Percentiles rank a stretch among this genome's conserved stretches.
Conservation (phyloP, 2,888 invertebrate species). For the Temnothorax unifasciatus region DNA sequence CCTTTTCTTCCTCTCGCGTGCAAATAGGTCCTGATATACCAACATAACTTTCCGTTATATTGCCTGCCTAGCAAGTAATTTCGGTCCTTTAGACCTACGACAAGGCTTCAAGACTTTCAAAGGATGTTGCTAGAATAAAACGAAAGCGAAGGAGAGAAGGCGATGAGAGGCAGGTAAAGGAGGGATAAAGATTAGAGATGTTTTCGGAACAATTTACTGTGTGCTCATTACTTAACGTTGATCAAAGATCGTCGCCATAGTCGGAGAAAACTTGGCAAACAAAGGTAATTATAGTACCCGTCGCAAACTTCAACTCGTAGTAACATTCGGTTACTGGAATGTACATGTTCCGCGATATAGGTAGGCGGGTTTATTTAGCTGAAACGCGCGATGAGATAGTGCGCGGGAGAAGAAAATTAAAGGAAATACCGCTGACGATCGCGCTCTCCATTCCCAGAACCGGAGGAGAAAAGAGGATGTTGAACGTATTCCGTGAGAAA, state of each 20-base stretch:
- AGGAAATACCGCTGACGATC: slow-evolving; percentile 23
- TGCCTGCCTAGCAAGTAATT: slow-evolving; percentile 77
- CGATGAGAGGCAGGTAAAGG: background rate
- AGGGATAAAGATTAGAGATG: slow-evolving; percentile 22
- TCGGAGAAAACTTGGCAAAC: background rate
- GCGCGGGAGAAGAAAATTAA: slow-evolving; percentile 39
- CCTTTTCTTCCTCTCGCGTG: slow-evolving; percentile 63
- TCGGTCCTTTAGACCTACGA: slow-evolving; percentile 76
- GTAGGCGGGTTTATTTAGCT: slow-evolving; percentile 7
- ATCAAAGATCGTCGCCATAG: slow-evolving; percentile 20
- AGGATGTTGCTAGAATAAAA: slow-evolving; percentile 54
- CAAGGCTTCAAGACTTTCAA: slow-evolving; percentile 67
- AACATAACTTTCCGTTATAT: slow-evolving; percentile 72
- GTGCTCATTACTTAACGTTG: slow-evolving; percentile 12
- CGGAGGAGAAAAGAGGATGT: slow-evolving; percentile 63
- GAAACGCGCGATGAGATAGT: slow-evolving; percentile 17
- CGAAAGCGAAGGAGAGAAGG: background rate
- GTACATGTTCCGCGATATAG: background rate
- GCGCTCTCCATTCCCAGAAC: background rate
- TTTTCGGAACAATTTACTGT: slow-evolving; percentile 32
- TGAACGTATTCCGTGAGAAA: slow-evolving; percentile 77
- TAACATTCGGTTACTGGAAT: slow-evolving; percentile 8
- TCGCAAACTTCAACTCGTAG: slow-evolving; percentile 6
- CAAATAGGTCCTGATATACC: slow-evolving; percentile 80
- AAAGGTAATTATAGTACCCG: slow-evolving; percentile 23